These are phyloP conservation scores for Mythimna loreyi DNA, from an alignment of 2,888 invertebrate genomes.

Conservation along the genomic window DNA sequence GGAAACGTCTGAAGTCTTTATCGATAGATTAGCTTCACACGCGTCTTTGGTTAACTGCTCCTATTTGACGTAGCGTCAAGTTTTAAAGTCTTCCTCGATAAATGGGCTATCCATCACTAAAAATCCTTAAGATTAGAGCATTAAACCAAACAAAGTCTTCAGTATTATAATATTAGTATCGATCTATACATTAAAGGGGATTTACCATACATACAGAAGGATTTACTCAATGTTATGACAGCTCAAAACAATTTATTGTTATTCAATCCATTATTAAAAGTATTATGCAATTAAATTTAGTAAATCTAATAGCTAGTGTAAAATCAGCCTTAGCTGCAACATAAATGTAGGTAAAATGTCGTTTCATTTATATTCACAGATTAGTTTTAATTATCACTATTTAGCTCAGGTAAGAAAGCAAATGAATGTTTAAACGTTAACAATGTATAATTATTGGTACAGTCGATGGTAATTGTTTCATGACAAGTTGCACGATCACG, in stretches of 20 bases:
- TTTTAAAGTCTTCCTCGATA: no score
- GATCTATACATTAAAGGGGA: no score
- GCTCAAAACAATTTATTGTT: neutral
- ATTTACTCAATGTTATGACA: neutral
- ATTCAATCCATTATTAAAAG: neutral
- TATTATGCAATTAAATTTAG: no score
- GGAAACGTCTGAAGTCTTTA: conserved; percentile 3
- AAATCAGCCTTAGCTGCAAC: neutral
- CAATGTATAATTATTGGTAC: conserved; percentile 2
- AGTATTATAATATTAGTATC: no score
- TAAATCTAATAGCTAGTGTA: neutral
- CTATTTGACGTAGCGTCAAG: no score
- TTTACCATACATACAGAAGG: no score
- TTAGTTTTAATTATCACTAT: conserved; percentile 13
- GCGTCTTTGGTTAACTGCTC: no score
- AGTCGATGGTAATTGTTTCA: conserved; percentile 27
- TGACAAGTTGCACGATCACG: conserved; percentile 13
- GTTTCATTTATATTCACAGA: neutral
- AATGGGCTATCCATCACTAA: no score
- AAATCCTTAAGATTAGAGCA: no score
- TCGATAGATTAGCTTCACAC: neutral
- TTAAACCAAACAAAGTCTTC: no score
- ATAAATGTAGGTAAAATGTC: neutral
- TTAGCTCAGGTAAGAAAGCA: conserved; percentile 6
- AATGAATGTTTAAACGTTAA: neutral